Evolutionary conservation across 2,797 vertebrate genomes (phyloP).

Genomic region (Falco biarmicus): DNA sequence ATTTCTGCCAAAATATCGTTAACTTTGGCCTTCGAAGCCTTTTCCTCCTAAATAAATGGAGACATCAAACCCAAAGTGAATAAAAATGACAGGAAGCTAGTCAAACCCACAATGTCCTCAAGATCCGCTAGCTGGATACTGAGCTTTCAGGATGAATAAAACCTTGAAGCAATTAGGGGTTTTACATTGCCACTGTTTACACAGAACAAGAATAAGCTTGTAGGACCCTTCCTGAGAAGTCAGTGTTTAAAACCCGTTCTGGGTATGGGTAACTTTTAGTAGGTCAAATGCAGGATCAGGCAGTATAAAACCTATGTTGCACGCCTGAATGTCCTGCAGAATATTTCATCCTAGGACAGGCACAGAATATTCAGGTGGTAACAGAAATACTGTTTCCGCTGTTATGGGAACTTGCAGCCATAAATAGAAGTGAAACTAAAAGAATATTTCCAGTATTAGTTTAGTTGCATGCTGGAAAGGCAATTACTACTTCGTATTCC

Average conservation of each 20-base stretch:
- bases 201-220: not conserved
- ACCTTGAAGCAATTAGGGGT: not conserved
- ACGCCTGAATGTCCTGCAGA: not conserved
- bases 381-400: not conserved
- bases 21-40: constrained; percentile 94
- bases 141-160: not conserved
- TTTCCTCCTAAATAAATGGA: constrained; percentile 86
- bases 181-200: not conserved
- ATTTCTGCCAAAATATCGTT: constrained; percentile 97
- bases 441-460: not conserved
- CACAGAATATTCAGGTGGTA: not conserved
- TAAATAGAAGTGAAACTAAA: not conserved
- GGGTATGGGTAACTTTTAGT: not conserved
- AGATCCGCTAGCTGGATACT: not conserved
- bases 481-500: not conserved
- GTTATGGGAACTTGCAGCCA: not conserved
- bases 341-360: not conserved
- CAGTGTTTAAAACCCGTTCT: not conserved
- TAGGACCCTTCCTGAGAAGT: not conserved
- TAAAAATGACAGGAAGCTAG: not conserved
- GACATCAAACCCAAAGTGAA: not conserved
- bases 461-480: not conserved
- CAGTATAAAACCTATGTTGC: not conserved
- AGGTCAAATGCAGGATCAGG: not conserved
- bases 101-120: not conserved